Base-by-base conservation (phyloP, 2,888 invertebrate genomes). In the Euproctis similis region DNA sequence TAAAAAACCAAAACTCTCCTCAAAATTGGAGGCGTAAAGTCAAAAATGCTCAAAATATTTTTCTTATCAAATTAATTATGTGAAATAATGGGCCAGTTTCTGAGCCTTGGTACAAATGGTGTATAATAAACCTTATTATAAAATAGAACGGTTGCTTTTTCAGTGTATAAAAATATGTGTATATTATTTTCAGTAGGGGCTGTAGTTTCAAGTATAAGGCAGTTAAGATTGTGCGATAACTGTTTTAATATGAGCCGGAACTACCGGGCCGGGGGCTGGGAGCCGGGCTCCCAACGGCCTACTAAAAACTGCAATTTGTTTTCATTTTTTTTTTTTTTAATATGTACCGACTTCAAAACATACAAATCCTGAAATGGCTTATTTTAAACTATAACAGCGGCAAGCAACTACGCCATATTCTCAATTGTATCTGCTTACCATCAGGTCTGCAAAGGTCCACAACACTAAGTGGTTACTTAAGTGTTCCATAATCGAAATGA, bases 211-310 rank as follows among this genome's bases (percentile, higher is more conserved):
- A 82, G 78, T 75, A 75, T 69, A 60, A 59, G 69, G 77, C 59
- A 75, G 82, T 82, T 82, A 76, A 82, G 82, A 84, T 82, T 60
- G 63, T 40, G 43, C 76, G 82, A 84, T 84, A 82, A 74, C 64
- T 48, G 66, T 71, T 77, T 81, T 82, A 81, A 82, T 84, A 82
- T 71, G 76, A 81, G 80, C 70, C 82, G 82, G 82, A 81, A 82
- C 68, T 59, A 56, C 57, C 49, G 44, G 55, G 59, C 59, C 51
- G 52, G n/a, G n/a, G n/a, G n/a, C n/a, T n/a, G n/a, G n/a, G n/a
- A n/a, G n/a, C n/a, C n/a, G n/a, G 61, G 68, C 57, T 52, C 61
- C 57, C 59, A 50, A 61, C 53, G 50, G 57, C 51, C 56, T 46
- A 56, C 59, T 62, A 57, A 73, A 74, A 68, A 61, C 61, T 59